A percentile compares a stretch with the other conserved stretches of the same genome.
phyloP scores from a whole-genome alignment of 1,140 invertebrate genomes.

The Drosophila kanapiae region DNA sequence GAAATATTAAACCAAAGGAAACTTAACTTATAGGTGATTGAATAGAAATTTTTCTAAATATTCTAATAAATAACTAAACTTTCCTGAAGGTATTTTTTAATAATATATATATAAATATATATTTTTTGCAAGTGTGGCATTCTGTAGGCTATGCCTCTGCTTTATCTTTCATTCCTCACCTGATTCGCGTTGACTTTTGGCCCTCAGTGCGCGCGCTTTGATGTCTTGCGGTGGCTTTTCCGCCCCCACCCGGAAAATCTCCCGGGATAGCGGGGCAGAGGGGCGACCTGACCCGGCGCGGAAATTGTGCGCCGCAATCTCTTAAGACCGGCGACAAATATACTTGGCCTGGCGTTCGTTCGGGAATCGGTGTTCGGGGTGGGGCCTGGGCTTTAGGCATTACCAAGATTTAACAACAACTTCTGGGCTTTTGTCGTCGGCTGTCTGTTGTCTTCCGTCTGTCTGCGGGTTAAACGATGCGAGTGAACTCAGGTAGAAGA shows the following conservation, averaged over 20 bases:
- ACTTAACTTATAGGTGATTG: too few species aligned
- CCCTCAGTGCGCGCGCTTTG: conserved; percentile 53
- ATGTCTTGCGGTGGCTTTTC: conserved; percentile 53
- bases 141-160: conserved; percentile 12
- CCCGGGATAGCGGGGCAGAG: conserved; percentile 10
- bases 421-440: conserved; percentile 58
- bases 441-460: conserved; percentile 31
- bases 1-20: too few species aligned
- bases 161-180: conserved; percentile 12
- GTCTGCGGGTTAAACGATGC: conserved; percentile 75
- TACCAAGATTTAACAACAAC: conserved; percentile 81
- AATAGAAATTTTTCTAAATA: too few species aligned
- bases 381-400: conserved; percentile 67
- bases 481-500: conserved; percentile 65
- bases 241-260: conserved; percentile 29
- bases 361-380: background rate
- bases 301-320: conserved; percentile 80
- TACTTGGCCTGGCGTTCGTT: conserved; percentile 56
- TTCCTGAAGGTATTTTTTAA: too few species aligned
- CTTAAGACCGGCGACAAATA: conserved; percentile 83
- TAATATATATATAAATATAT: too few species aligned
- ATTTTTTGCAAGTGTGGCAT: conserved; percentile 14
- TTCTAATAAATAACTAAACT: too few species aligned
- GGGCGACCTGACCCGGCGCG: conserved; percentile 32
- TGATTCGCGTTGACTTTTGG: conserved; percentile 43